Evolutionary conservation across 2,113 vertebrate genomes (phyloP).

Genomic region (Scolopax mira): DNA sequence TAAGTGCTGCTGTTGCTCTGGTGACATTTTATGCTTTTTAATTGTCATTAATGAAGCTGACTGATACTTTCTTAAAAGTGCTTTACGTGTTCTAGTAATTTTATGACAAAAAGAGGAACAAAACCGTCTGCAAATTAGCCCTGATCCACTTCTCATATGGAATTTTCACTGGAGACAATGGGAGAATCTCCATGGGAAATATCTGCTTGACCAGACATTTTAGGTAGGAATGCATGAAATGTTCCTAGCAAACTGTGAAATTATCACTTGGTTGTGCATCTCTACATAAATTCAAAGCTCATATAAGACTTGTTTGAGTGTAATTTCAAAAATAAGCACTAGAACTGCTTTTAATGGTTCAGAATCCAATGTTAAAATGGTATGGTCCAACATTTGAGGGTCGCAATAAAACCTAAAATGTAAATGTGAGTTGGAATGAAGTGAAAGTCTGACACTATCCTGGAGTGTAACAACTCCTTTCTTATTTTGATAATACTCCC

Average conservation of each 20-base stretch:
- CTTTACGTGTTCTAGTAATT: slow-evolving; percentile 52
- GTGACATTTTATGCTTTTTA: slow-evolving; percentile 66
- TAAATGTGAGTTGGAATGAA: background rate
- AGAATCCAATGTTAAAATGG: background rate
- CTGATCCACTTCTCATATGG: slow-evolving; percentile 32
- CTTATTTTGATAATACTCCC: background rate
- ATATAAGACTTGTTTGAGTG: background rate
- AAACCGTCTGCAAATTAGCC: slow-evolving; percentile 49
- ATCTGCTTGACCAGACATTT: slow-evolving; percentile 7
- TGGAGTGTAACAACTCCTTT: background rate
- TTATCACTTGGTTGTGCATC: background rate
- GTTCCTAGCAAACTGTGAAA: background rate
- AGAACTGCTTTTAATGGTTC: background rate
- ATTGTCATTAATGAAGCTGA: slow-evolving; percentile 67
- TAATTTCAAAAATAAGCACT: background rate
- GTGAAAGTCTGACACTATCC: background rate
- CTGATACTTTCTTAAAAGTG: slow-evolving; percentile 47
- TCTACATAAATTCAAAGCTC: background rate
- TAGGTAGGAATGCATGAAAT: background rate
- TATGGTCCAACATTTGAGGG: background rate
- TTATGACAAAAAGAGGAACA: slow-evolving; percentile 34
- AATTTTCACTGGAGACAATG: slow-evolving; percentile 39
- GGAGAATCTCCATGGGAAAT: slow-evolving; percentile 11
- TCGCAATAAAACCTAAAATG: background rate
- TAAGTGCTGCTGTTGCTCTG: slow-evolving; percentile 57